phyloP scores from a whole-genome alignment of 1,140 invertebrate genomes.

The Drosophila novamexicana region DNA sequence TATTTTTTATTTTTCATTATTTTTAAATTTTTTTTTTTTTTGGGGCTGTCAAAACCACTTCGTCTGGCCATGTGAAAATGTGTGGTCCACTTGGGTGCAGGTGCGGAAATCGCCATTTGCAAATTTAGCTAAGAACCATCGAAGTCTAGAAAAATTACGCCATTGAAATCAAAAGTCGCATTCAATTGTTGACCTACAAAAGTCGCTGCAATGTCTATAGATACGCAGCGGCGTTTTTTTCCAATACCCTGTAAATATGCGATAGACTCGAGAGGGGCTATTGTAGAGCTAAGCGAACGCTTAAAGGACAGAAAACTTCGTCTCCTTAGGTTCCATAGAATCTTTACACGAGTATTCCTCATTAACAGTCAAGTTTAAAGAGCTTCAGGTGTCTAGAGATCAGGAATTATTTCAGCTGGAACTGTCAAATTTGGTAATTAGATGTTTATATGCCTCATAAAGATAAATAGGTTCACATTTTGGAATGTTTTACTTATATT shows the following conservation, averaged over 20 bases:
- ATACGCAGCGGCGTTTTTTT: slow-evolving; percentile 13
- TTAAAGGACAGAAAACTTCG: too few relatives aligned
- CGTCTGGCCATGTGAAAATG: slow-evolving; percentile 34
- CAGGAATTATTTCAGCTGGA: neutral
- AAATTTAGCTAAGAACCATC: neutral
- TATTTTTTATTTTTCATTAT: neutral
- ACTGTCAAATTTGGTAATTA: neutral
- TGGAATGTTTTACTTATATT: too few relatives aligned
- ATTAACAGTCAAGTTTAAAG: too few relatives aligned
- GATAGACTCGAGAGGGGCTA: too few relatives aligned
- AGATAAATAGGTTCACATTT: too few relatives aligned
- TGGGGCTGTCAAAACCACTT: slow-evolving; percentile 22
- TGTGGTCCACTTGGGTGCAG: slow-evolving; percentile 35
- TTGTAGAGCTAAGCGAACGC: too few relatives aligned
- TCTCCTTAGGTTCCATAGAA: too few relatives aligned
- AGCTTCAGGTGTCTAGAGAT: too few relatives aligned
- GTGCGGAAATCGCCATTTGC: slow-evolving; percentile 25
- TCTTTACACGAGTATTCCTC: too few relatives aligned
- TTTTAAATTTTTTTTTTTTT: slow-evolving; percentile 6
- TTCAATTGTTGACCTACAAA: slow-evolving; percentile 67
- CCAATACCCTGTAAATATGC: slow-evolving; percentile 19
- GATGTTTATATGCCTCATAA: too few relatives aligned
- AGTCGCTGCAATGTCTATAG: slow-evolving; percentile 18
- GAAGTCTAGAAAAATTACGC: slow-evolving; percentile 46
- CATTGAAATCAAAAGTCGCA: slow-evolving; percentile 66